Conservation (phyloP, 2,113 vertebrate genomes). For the Labeo catla region DNA sequence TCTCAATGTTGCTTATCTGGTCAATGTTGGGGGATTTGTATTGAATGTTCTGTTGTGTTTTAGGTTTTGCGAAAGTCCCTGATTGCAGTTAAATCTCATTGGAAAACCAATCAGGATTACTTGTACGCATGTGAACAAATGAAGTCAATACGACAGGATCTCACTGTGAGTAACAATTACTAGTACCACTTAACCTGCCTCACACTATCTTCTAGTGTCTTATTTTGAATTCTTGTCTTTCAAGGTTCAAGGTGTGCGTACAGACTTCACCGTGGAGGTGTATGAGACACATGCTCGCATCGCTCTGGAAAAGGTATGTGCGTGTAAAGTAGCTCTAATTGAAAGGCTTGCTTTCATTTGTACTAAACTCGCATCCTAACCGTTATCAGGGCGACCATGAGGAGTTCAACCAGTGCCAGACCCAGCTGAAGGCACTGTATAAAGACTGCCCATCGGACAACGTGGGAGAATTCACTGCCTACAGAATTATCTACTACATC, state of each 20-base stretch:
- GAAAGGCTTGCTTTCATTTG: neutral
- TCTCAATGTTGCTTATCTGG: neutral
- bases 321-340: neutral
- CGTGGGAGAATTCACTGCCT: conserved; percentile 90
- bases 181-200: neutral
- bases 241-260: conserved; percentile 89
- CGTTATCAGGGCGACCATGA: conserved; percentile 86
- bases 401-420: conserved; percentile 95
- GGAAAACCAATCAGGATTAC: conserved; percentile 89
- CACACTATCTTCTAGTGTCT: neutral
- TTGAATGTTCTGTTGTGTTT: neutral
- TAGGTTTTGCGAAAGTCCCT: conserved; percentile 88
- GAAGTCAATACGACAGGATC: conserved; percentile 92
- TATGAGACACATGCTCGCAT: conserved; percentile 93
- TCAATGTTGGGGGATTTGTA: neutral
- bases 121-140: conserved; percentile 91
- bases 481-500: conserved; percentile 90
- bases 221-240: neutral
- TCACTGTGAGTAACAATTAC: conserved; percentile 77
- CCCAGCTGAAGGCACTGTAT: conserved; percentile 89
- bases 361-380: neutral
- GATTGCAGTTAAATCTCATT: conserved; percentile 84
- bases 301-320: conserved; percentile 87
- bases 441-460: conserved; percentile 85
- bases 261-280: conserved; percentile 91